These are phyloP conservation scores for Scartelaos histophorus DNA, from an alignment of 2,113 vertebrate species.

Conservation along the genomic window DNA sequence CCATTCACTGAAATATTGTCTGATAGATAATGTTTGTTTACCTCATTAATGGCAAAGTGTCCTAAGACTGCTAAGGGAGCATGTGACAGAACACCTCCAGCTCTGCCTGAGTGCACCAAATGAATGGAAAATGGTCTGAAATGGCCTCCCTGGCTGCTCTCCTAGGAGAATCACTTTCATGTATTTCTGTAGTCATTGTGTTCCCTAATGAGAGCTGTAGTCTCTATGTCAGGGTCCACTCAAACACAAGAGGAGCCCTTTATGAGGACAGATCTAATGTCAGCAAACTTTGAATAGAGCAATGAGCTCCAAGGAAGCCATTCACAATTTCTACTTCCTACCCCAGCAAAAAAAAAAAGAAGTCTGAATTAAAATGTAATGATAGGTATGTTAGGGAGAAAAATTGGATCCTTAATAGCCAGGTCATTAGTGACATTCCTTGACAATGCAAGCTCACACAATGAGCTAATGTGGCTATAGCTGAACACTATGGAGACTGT, in stretches of 20 bases:
- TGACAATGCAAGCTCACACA: not conserved
- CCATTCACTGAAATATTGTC: slow-evolving; percentile 16
- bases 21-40: slow-evolving; percentile 14
- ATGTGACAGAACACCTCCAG: slow-evolving; percentile 8
- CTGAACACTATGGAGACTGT: slow-evolving; percentile 21
- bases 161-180: slow-evolving; percentile 36
- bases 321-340: slow-evolving; percentile 20
- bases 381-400: slow-evolving; percentile 16
- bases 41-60: slow-evolving; percentile 21
- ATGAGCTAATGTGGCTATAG: slow-evolving; percentile 31
- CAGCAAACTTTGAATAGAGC: slow-evolving; percentile 22
- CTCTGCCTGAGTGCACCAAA: slow-evolving; percentile 9
- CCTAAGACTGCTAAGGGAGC: not conserved
- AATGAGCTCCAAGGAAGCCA: slow-evolving; percentile 34
- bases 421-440: slow-evolving; percentile 19
- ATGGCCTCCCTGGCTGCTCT: slow-evolving; percentile 1
- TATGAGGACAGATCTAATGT: slow-evolving; percentile 53
- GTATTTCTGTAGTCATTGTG: slow-evolving; percentile 44
- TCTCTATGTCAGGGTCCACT: slow-evolving; percentile 43
- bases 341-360: slow-evolving; percentile 29
- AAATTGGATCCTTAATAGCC: slow-evolving; percentile 26
- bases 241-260: slow-evolving; percentile 38
- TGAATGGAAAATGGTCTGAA: slow-evolving; percentile 4
- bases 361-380: slow-evolving; percentile 28
- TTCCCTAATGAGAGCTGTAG: slow-evolving; percentile 50